Evolutionary conservation across 1,140 invertebrate genomes (phyloP).

Genomic region (Monomorium pharaonis): DNA sequence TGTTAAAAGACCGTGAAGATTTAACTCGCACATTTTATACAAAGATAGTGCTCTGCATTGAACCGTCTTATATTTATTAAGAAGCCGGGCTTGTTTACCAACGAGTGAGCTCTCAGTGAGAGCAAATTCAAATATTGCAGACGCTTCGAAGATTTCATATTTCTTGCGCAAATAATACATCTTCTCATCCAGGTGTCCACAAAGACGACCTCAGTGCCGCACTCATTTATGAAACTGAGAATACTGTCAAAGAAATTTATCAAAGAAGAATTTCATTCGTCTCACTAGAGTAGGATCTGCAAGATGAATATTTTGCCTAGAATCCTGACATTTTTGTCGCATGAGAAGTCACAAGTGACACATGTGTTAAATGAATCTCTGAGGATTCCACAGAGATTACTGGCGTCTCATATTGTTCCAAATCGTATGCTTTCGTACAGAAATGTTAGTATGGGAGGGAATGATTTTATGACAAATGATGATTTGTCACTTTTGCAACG

Average conservation of each 20-base stretch:
- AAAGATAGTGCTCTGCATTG: neutral
- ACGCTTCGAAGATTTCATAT: neutral
- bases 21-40: conserved; percentile 14
- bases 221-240: neutral
- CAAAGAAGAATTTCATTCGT: neutral
- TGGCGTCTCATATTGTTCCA: neutral
- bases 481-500: neutral
- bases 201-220: neutral
- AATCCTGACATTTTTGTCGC: neutral
- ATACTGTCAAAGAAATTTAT: neutral
- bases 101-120: neutral
- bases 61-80: conserved; percentile 14
- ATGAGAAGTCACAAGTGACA: neutral
- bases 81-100: neutral
- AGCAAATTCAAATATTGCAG: conserved; percentile 21
- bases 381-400: neutral
- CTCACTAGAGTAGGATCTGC: neutral
- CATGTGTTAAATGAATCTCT: neutral
- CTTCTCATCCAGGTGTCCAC: conserved; percentile 45
- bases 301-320: neutral
- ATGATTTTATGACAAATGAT: neutral
- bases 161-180: conserved; percentile 1
- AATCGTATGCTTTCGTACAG: neutral
- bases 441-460: neutral
- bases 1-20: neutral